Base-by-base conservation (phyloP, 2,797 vertebrate species). In the Neostethus bicornis region DNA sequence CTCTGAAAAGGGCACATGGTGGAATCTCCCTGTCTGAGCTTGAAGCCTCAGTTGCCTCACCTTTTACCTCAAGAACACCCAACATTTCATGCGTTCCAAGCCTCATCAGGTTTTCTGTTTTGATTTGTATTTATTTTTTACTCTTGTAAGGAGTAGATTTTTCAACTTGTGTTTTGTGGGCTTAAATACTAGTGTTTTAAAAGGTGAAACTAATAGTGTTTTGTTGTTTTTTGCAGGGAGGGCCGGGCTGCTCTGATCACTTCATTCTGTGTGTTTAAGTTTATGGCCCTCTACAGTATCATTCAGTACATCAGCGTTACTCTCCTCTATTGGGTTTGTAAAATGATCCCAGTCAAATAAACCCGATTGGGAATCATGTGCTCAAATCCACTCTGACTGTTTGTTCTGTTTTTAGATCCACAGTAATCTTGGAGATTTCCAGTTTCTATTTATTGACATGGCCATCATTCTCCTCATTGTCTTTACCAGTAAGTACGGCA, bases 241-340 rank as follows among this genome's bases (percentile, higher is more conserved):
- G 97, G 97, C 4, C 94, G 97, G 54, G 97, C 97, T 53, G 97
- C 97, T 85, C 91, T 99, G 74, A 93, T 99, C 80, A 99, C 97
- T 29, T 99, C 97, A 65, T 99, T 99, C 88, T 99, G 97, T 78
- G 97, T 99, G 24, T 99, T 99, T 83, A 99, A 99, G 85, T 99
- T 98, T 85, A 99, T 99, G 97, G 97, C 97, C 19, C 86, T 99
- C 19, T 99, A 99, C 92, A 99, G 96, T 90, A 96, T 99, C 74
- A 99, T 99, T 87, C 97, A 99, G 83, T 99, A 98, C 82, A 93
- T 97, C 88, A 97, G 94, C 44, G 97, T 99, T 81, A 96, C 94
- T 56, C 92, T 98, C 10, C 93, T 99, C 1, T 99, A 99, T 87
- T 99, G 95, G 3, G 97, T 99, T 88, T 80, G 96, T 93, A 55